These are phyloP conservation scores for Ichneumoninae sp. DNA, from an alignment of 2,888 invertebrate genomes.

Conservation along the genomic window DNA sequence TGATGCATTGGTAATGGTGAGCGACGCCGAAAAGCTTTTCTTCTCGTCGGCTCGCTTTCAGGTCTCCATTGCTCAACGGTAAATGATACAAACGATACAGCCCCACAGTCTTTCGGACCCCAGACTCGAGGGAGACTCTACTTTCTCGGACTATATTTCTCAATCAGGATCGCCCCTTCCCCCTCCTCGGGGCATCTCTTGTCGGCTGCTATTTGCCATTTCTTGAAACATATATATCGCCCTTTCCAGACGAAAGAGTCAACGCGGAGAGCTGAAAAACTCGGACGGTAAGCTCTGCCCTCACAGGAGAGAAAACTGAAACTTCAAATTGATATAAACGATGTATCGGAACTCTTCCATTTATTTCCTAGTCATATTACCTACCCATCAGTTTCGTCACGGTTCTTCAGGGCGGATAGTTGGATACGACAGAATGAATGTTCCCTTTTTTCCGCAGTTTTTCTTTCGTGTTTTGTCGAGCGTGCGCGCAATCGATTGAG, in stretches of 20 bases:
- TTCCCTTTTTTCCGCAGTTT: conserved; percentile 16
- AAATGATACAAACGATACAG: conserved; percentile 73
- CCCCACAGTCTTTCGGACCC: conserved; percentile 8
- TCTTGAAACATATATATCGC: conserved; percentile 20
- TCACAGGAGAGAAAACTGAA: conserved; percentile 17
- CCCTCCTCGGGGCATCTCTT: conserved; percentile 19
- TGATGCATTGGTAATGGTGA: background rate
- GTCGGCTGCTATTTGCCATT: conserved; percentile 37
- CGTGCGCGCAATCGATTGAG: background rate
- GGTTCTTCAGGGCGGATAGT: background rate
- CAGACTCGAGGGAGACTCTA: conserved; percentile 41
- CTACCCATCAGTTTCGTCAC: background rate
- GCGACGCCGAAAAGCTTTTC: conserved; percentile 13
- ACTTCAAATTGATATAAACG: conserved; percentile 48
- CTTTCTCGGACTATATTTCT: conserved; percentile 72
- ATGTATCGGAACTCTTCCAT: conserved; percentile 11
- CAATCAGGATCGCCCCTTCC: conserved; percentile 67
- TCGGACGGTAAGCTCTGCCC: conserved; percentile 2
- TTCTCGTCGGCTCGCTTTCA: conserved; percentile 1
- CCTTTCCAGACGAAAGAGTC: conserved; percentile 16
- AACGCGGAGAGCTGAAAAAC: conserved; percentile 13
- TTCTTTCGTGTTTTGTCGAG: conserved; percentile 2
- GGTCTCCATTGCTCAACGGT: conserved; percentile 46
- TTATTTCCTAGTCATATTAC: background rate
- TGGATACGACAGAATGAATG: background rate